Evolutionary conservation across 2,113 vertebrate genomes (phyloP).

Genomic region (Uropsilus gracilis): DNA sequence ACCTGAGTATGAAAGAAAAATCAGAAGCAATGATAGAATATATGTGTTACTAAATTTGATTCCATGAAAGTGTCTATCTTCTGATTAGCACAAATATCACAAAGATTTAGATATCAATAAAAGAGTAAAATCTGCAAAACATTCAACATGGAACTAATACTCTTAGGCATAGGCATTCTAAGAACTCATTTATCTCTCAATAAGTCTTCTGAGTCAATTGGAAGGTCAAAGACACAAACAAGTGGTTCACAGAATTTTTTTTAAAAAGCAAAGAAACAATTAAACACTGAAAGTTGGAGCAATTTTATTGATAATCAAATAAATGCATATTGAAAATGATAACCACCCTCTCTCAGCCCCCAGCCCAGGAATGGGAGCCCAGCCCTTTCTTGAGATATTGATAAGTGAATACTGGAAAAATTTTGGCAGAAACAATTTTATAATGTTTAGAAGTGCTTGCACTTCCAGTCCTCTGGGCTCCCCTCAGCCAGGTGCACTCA

Average conservation of each 20-base stretch:
- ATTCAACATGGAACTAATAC: not conserved
- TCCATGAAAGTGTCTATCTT: not conserved
- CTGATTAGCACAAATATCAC: not conserved
- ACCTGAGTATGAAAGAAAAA: not conserved
- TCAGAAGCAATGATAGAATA: not conserved
- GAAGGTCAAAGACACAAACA: not conserved
- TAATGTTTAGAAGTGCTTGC: not conserved
- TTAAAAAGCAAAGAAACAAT: not conserved
- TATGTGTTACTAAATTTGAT: not conserved
- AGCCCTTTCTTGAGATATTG: not conserved
- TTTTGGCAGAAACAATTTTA: not conserved
- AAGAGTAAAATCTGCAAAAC: not conserved
- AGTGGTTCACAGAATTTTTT: not conserved
- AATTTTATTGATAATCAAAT: not conserved
- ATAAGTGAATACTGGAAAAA: not conserved
- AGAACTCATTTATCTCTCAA: not conserved
- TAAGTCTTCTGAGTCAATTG: not conserved
- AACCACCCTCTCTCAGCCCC: too few species aligned
- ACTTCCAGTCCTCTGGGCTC: not conserved
- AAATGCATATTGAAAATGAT: not conserved
- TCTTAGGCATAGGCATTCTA: not conserved
- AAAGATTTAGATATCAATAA: not conserved
- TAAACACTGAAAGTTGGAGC: not conserved
- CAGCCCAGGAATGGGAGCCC: not conserved
- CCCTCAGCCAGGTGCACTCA: too few species aligned